Percentiles rank a stretch among this genome's conserved stretches.
Conservation (phyloP, 1,140 invertebrate genomes). For the Stenopsyche tienmushanensis region DNA sequence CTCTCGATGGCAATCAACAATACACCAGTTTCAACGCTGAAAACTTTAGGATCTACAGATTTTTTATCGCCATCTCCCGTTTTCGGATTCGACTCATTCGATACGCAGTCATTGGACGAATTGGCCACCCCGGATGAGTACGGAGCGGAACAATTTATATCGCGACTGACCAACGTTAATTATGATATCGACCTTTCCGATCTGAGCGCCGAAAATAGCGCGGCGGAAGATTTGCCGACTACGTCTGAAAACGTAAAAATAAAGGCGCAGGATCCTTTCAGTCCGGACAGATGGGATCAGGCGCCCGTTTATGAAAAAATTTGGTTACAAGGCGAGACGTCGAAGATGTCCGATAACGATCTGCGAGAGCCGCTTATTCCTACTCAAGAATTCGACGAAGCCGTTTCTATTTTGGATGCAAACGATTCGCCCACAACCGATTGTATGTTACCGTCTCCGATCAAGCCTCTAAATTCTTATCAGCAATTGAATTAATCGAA, state of each 20-base stretch:
- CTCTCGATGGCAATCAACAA: constrained; percentile 32
- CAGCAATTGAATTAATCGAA: neutral
- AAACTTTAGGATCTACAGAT: constrained; percentile 47
- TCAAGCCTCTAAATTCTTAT: constrained; percentile 56
- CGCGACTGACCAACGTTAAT: constrained; percentile 68
- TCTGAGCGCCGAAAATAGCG: constrained; percentile 67
- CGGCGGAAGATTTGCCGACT: constrained; percentile 59
- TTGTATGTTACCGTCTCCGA: constrained; percentile 64
- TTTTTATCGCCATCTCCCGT: constrained; percentile 58
- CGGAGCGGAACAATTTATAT: constrained; percentile 51
- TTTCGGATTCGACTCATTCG: constrained; percentile 53
- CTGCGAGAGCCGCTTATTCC: constrained; percentile 19
- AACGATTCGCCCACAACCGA: constrained; percentile 57
- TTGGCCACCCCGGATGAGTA: constrained; percentile 61
- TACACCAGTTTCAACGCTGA: constrained; percentile 37
- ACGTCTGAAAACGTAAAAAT: constrained; percentile 26
- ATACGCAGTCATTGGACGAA: constrained; percentile 59
- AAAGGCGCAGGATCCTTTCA: constrained; percentile 48
- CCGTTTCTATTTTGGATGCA: constrained; percentile 60
- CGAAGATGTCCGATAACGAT: constrained; percentile 8
- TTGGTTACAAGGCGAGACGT: constrained; percentile 31
- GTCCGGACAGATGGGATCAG: constrained; percentile 45
- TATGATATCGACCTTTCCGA: constrained; percentile 73
- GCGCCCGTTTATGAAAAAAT: constrained; percentile 42
- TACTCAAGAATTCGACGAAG: constrained; percentile 43